These are phyloP conservation scores for Muscicapa striata DNA, from an alignment of 2,797 vertebrate species.

Conservation along the genomic window DNA sequence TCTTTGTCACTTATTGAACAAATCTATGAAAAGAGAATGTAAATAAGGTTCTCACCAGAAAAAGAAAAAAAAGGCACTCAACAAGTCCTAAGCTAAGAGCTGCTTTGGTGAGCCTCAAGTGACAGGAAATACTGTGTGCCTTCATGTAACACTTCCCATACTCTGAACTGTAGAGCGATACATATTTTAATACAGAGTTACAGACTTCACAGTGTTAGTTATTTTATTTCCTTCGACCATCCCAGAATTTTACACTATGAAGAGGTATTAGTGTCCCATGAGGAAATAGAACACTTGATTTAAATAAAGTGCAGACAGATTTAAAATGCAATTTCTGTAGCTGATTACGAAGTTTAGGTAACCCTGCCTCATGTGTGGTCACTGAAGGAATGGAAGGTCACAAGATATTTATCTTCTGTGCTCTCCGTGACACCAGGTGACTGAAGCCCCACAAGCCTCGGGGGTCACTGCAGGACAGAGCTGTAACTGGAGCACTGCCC, in stretches of 20 bases:
- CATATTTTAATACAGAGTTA: not conserved
- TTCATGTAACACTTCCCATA: not conserved
- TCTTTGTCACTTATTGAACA: not conserved
- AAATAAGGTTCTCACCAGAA: not conserved
- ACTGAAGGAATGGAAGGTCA: not conserved
- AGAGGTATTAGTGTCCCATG: not conserved
- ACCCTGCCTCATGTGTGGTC: not conserved
- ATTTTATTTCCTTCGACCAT: not conserved
- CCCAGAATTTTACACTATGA: not conserved
- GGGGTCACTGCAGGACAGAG: not conserved
- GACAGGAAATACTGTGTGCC: not conserved
- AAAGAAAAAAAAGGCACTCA: not conserved
- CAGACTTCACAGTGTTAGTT: not conserved
- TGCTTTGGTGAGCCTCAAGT: not conserved
- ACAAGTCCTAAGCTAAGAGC: not conserved
- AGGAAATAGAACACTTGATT: not conserved
- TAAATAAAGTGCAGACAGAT: not conserved
- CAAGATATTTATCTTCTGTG: not conserved
- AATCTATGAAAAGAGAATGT: not conserved
- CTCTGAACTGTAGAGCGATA: not conserved
- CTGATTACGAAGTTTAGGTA: not conserved
- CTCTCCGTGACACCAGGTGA: accelerated
- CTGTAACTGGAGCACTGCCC: not conserved
- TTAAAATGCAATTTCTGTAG: not conserved
- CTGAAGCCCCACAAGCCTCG: not conserved